Conservation (phyloP, 1,140 invertebrate genomes). For the Bilobella aurantiaca region DNA sequence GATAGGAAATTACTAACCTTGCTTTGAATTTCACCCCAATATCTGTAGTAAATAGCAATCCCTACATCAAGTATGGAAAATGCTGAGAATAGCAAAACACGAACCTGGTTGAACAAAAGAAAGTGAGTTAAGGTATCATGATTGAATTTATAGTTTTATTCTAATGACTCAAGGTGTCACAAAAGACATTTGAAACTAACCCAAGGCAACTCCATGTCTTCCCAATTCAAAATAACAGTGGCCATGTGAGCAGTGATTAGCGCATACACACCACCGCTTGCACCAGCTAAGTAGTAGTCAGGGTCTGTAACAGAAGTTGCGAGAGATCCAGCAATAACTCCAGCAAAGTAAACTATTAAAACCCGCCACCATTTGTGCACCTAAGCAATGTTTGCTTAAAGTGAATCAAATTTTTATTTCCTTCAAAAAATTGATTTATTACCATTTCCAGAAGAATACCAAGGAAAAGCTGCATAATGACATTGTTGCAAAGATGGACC, state of each 20-base stretch:
- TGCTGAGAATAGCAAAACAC: conserved; percentile 64
- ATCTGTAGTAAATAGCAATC: conserved; percentile 69
- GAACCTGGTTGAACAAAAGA: too few species aligned
- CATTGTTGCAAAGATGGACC: conserved; percentile 79
- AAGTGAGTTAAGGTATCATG: too few species aligned
- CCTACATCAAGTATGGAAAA: conserved; percentile 65
- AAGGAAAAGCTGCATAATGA: conserved; percentile 80
- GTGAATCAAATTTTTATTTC: background rate
- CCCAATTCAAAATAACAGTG: conserved; percentile 88
- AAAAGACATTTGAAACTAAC: too few species aligned
- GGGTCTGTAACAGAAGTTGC: conserved; percentile 85
- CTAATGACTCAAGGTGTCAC: too few species aligned
- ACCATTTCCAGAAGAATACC: conserved; percentile 87
- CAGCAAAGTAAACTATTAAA: conserved; percentile 51
- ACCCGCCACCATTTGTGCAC: conserved; percentile 82
- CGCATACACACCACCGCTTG: conserved; percentile 74
- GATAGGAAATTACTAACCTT: conserved; percentile 17
- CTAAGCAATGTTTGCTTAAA: background rate
- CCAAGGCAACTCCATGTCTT: conserved; percentile 79
- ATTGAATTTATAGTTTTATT: background rate
- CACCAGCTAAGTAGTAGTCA: conserved; percentile 69
- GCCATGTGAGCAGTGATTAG: conserved; percentile 89
- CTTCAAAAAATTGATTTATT: conserved; percentile 38
- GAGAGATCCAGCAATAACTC: conserved; percentile 73
- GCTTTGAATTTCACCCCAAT: conserved; percentile 47